Percentiles rank a stretch among this genome's conserved stretches.
Conservation (phyloP, 2,797 vertebrate genomes). For the Gymnothorax javanicus region DNA sequence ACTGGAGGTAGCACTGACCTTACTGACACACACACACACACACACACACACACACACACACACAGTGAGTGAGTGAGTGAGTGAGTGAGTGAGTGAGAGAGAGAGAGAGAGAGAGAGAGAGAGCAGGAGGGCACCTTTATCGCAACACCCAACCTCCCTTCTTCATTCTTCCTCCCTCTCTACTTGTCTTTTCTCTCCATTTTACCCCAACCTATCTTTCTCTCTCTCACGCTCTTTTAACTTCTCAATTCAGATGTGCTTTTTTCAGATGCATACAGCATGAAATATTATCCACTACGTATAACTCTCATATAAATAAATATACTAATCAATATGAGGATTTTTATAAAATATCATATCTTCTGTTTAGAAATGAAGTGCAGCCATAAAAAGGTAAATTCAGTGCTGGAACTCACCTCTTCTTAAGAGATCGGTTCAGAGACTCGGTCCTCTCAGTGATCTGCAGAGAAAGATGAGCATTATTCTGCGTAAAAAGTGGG, state of each 20-base stretch:
- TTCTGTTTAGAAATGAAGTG: neutral
- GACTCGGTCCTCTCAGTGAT: constrained; percentile 69
- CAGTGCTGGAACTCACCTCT: constrained; percentile 62
- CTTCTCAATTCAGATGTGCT: neutral
- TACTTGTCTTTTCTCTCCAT: too few relatives aligned
- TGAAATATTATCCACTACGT: neutral
- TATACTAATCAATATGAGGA: too few relatives aligned
- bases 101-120: neutral
- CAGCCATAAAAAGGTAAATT: neutral
- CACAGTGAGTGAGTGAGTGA: too few relatives aligned
- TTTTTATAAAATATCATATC: neutral
- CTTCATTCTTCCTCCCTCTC: neutral
- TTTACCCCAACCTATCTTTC: too few relatives aligned
- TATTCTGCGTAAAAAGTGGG: neutral
- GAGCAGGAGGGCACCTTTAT: neutral
- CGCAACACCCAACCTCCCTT: neutral
- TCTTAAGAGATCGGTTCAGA: constrained; percentile 70
- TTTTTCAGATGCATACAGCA: neutral
- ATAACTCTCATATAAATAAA: neutral
- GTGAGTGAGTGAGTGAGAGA: too few relatives aligned
- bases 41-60: too few relatives aligned
- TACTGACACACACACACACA: neutral
- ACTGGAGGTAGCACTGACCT: neutral
- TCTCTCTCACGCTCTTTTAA: neutral
- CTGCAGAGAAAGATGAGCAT: constrained; percentile 49